Base-by-base conservation (phyloP, 2,797 vertebrate species). In the Myotis findleyi region DNA sequence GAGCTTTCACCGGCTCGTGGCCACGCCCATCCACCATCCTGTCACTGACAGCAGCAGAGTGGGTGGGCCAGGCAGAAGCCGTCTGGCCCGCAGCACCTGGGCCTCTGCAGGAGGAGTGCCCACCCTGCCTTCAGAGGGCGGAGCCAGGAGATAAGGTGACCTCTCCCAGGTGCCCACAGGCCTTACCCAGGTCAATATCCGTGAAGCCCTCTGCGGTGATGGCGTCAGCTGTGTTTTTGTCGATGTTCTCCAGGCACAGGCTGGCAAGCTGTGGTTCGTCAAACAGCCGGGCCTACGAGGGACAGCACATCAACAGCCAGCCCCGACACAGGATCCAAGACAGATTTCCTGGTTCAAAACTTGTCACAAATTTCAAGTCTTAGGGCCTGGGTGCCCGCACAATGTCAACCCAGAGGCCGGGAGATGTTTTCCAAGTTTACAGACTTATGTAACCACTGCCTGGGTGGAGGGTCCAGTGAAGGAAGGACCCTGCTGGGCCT, bases 211-310 rank as follows among this genome's bases (percentile, higher is more conserved):
- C 99, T 0, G 99, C 99, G 0, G 99, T 99, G 96, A 99, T 99
- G 92, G 99, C 99, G 0, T 99, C 99, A 0, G 99, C 99, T 0
- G 99, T 99, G 98, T 99, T 99, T 98, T 99, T 99, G 98, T 99
- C 99, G 25, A 99, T 99, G 96, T 99, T 99, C 98, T 99, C 99
- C 69, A 99, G 98, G 97, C 99, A 99, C 77, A 99, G 99, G 96
- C 99, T 99, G 96, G 99, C 99, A 82, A 99, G 99, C 97, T 99
- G 99, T 16, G 99, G 99, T 97, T 99, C 99, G 41, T 99, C 99
- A 44, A 99, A 99, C 59, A 99, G 98, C 33, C 99, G 99, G 0
- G 99, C 99, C 99, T 99, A 91, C 5, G 41, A 57, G 1, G 7
- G 51, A 20, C 36, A 36, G 73, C 4, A 0, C 1, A 6, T 88